These are phyloP conservation scores for Gisinianus flammeolus DNA, from an alignment of 2,888 invertebrate genomes.

Conservation along the genomic window DNA sequence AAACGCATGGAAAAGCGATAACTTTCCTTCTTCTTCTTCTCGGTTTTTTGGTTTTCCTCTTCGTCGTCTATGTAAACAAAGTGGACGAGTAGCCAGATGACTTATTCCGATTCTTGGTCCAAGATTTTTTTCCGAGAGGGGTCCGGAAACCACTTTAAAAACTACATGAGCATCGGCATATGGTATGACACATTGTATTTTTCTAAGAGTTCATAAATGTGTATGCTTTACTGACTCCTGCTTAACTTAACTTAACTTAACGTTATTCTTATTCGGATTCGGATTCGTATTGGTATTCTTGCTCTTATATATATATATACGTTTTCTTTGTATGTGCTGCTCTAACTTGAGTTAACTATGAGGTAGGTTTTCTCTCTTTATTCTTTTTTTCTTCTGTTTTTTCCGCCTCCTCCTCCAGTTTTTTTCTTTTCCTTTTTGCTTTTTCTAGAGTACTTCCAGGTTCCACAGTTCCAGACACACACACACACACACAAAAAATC, in stretches of 20 bases:
- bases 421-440: too few relatives aligned
- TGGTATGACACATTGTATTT: neutral
- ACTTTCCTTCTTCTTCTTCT: too few relatives aligned
- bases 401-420: too few relatives aligned
- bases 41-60: neutral
- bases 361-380: conserved; percentile 1
- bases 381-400: neutral
- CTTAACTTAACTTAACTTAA: too few relatives aligned
- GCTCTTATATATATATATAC: neutral
- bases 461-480: too few relatives aligned
- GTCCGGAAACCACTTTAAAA: neutral
- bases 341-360: too few relatives aligned
- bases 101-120: neutral
- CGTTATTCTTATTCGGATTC: neutral
- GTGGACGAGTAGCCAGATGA: conserved; percentile 1
- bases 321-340: neutral
- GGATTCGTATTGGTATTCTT: neutral
- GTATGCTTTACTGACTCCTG: conserved; percentile 2
- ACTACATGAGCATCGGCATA: neutral
- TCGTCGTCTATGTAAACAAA: neutral
- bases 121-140: neutral
- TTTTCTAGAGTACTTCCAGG: too few relatives aligned
- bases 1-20: neutral
- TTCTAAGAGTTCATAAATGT: conserved; percentile 27
- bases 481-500: too few relatives aligned